Evolutionary conservation across 2,113 vertebrate species (phyloP), one percentile per base, ranked within the genome.

Genomic region (Odobenus rosmarus): DNA sequence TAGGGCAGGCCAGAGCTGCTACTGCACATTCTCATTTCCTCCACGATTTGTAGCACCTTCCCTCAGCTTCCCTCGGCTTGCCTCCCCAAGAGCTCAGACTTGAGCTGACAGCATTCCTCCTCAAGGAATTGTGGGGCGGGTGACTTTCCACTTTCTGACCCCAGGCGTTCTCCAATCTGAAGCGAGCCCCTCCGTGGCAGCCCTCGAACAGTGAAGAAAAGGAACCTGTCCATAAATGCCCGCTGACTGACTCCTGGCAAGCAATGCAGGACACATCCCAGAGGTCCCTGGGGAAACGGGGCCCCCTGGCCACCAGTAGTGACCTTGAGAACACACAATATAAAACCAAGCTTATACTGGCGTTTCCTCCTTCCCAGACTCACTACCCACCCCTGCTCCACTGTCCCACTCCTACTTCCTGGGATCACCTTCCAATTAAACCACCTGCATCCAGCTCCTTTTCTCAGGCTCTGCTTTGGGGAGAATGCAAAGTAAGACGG

Each of bases 11-110:
- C 12, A 39, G 55, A 61, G 77, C n/a, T 26, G 7, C 10, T 8
- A 15, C 39, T 7, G 26, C 16, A 14, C 31, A 28, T 24, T 39
- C 81, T 61, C 26, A 12, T 16, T 21, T 62, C 39, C 81, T 12
- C 23, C 1, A 0, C 19, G 39, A 1, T 53, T 67, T 55, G 49
- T 64, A 72, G 31, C 5, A 4, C 6, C 1, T 28, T n/a, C 18
- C 23, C 15, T 53, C 5, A 12, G 76, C 36, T 62, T 51, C 31
- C 81, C 28, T 80, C 53, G 28, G 24, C 31, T n/a, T 1, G 10
- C 14, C 31, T 7, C 62, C 1, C 3, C 26, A n/a, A 39, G 39
- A 51, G 67, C 31, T 39, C 39, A 39, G 64, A 87, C 74, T 69
- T 11, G 67, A 82, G 51, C 67, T 23, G 61, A 67, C 55, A 62